Evolutionary conservation across 2,888 invertebrate genomes (phyloP).

Genomic region (Parnassius glacialis): DNA sequence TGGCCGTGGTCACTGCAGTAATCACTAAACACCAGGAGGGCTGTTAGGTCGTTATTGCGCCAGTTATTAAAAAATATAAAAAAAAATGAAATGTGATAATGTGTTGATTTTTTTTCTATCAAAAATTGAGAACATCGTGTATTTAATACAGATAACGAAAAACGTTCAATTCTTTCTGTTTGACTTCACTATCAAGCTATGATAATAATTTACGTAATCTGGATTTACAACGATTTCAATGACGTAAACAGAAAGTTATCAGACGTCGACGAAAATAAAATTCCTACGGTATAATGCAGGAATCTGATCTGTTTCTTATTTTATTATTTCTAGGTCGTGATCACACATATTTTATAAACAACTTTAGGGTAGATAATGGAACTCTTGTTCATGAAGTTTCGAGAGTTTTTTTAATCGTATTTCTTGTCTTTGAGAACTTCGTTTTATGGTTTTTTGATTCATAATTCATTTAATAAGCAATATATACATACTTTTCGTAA

Average conservation of each 20-base stretch:
- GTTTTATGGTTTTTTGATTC: no score
- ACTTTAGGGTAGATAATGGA: background rate
- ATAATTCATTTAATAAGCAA: no score
- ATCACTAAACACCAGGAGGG: no score
- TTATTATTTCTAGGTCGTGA: background rate
- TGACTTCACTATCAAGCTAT: conserved; percentile 1
- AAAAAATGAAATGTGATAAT: no score
- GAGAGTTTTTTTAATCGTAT: no score
- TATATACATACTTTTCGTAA: no score
- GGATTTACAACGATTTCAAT: background rate
- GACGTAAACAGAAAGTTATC: background rate
- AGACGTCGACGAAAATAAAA: background rate
- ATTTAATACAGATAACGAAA: background rate
- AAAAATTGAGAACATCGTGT: background rate
- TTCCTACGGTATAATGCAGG: background rate
- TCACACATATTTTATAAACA: background rate
- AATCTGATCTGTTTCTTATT: no score
- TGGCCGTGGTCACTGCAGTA: no score
- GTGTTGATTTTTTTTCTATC: background rate
- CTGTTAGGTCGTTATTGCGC: no score
- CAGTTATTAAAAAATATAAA: no score
- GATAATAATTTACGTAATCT: background rate
- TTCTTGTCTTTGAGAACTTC: no score
- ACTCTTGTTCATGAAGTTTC: no score
- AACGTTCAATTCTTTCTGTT: background rate